A percentile compares a stretch with the other conserved stretches of the same genome.
These are phyloP conservation scores for Natator depressus DNA, from an alignment of 2,113 vertebrate species.

Conservation along the genomic window DNA sequence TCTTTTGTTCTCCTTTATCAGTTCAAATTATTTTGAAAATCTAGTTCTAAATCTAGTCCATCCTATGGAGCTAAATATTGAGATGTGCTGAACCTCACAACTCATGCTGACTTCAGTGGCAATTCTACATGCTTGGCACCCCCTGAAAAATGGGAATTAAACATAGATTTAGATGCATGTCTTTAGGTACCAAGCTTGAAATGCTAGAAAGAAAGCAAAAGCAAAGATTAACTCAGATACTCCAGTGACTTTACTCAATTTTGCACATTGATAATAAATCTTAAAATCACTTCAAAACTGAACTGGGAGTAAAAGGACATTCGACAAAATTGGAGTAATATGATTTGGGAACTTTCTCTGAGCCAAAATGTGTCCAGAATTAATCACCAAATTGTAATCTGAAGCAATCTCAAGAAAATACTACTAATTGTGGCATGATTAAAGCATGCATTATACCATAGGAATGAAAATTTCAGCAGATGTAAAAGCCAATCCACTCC, in stretches of 20 bases:
- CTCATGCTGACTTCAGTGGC: background rate
- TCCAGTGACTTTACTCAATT: background rate
- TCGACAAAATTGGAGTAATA: background rate
- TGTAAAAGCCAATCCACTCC: background rate
- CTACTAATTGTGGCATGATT: background rate
- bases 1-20: background rate
- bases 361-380: background rate
- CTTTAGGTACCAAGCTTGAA: background rate
- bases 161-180: background rate
- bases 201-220: background rate
- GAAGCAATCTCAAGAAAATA: background rate
- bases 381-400: slow-evolving; percentile 20
- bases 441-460: background rate
- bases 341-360: background rate
- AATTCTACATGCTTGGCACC: background rate
- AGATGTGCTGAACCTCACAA: background rate
- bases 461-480: background rate
- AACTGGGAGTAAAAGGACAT: background rate
- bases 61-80: background rate
- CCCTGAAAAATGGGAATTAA: background rate
- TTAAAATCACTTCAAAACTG: background rate
- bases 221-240: background rate
- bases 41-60: background rate
- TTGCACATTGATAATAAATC: background rate
- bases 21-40: background rate